A percentile compares a stretch with the other conserved stretches of the same genome.
Conservation (phyloP, 2,888 invertebrate species). For the Ophion obscuratus region DNA sequence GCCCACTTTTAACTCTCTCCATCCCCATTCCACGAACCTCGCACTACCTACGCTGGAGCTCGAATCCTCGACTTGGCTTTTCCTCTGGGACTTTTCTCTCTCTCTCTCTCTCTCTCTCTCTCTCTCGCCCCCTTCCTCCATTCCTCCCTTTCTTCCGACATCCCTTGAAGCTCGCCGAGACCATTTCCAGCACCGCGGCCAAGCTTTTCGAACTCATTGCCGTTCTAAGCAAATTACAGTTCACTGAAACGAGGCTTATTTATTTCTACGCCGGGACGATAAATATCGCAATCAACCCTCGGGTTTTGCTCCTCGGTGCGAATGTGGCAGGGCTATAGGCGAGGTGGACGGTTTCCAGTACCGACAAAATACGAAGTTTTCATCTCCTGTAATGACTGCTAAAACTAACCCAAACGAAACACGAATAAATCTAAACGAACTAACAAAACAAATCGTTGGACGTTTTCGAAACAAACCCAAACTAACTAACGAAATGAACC, state of each 20-base stretch:
- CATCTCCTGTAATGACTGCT: neutral
- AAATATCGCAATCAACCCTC: slow-evolving; percentile 78
- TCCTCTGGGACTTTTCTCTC: slow-evolving; percentile 36
- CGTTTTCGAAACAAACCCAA: neutral
- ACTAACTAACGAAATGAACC: neutral
- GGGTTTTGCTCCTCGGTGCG: slow-evolving; percentile 18
- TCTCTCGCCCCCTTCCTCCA: neutral
- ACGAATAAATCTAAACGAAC: neutral
- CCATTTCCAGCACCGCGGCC: slow-evolving; percentile 4
- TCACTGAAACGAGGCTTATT: slow-evolving; percentile 76
- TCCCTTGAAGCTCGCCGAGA: slow-evolving; percentile 1
- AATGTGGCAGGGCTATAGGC: neutral
- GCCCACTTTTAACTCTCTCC: slow-evolving; percentile 41
- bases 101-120: neutral
- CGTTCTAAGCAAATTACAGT: slow-evolving; percentile 78
- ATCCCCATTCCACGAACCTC: slow-evolving; percentile 42
- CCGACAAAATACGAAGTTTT: neutral
- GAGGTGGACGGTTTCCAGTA: neutral
- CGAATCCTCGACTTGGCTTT: slow-evolving; percentile 49
- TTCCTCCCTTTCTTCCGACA: neutral
- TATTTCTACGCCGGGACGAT: slow-evolving; percentile 77
- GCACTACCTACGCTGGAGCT: slow-evolving; percentile 27
- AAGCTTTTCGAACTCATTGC: slow-evolving; percentile 12
- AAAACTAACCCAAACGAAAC: neutral
- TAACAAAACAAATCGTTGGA: neutral